Conservation (phyloP, 2,797 vertebrate genomes). For the Siniperca scherzeri region DNA sequence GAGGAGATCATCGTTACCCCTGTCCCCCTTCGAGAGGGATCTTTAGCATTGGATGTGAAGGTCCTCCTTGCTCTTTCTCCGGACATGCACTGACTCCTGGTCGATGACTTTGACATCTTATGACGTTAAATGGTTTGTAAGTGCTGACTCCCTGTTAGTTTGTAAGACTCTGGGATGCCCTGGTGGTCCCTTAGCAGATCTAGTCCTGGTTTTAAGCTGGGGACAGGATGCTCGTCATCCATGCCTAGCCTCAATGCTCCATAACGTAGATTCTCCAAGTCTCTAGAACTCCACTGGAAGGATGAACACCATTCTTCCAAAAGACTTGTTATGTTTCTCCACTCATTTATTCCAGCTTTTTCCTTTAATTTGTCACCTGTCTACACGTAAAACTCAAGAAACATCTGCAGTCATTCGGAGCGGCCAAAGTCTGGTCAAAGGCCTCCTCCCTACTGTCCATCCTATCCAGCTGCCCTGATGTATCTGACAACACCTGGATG, state of each 20-base stretch:
- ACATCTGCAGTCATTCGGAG: neutral
- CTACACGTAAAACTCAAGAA: neutral
- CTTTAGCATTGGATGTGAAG: too few species aligned
- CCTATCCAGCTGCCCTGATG: neutral
- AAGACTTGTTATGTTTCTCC: neutral
- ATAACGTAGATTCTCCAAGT: neutral
- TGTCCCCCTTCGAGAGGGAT: too few species aligned
- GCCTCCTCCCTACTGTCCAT: neutral
- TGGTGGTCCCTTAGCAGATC: too few species aligned
- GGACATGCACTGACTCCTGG: too few species aligned
- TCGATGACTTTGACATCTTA: too few species aligned
- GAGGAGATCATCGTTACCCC: too few species aligned
- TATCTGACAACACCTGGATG: conserved; percentile 36
- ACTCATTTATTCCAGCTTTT: neutral
- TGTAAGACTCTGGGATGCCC: too few species aligned
- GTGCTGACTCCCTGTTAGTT: too few species aligned
- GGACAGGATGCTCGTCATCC: neutral
- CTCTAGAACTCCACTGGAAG: neutral
- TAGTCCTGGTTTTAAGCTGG: neutral
- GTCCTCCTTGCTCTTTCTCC: too few species aligned
- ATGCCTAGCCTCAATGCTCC: neutral
- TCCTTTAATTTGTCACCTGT: neutral
- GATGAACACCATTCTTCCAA: neutral
- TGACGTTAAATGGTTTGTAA: too few species aligned
- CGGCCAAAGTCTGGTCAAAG: neutral